Conservation (phyloP, 2,113 vertebrate genomes). For the Oreochromis aureus region DNA sequence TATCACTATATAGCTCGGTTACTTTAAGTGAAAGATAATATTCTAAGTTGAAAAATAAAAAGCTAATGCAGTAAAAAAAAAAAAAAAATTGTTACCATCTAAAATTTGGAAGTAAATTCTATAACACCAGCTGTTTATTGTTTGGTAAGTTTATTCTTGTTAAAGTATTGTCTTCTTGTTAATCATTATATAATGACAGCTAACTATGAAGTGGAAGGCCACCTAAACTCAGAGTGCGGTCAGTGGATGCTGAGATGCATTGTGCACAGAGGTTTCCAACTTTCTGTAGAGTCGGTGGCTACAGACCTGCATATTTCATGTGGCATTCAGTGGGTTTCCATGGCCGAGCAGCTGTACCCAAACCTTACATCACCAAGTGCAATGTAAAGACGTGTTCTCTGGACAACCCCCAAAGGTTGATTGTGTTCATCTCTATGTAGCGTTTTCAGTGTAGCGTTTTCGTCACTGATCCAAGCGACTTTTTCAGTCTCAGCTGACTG, state of each 20-base stretch:
- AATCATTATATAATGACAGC: not conserved
- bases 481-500: not conserved
- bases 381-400: not conserved
- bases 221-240: not conserved
- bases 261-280: not conserved
- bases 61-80: not conserved
- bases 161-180: not conserved
- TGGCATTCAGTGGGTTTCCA: not conserved
- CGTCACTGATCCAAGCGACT: too few species aligned
- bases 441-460: not conserved
- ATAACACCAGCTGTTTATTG: not conserved
- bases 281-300: not conserved
- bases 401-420: not conserved
- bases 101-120: not conserved
- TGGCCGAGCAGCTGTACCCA: fast-evolving
- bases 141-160: not conserved
- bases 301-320: not conserved
- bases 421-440: not conserved
- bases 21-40: not conserved
- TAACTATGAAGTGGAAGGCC: not conserved
- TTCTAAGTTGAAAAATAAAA: not conserved
- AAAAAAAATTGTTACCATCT: not conserved
- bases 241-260: not conserved
- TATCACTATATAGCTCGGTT: fast-evolving
- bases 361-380: not conserved